phyloP scores from a whole-genome alignment of 2,113 vertebrate genomes.

The Xenopus laevis region DNA sequence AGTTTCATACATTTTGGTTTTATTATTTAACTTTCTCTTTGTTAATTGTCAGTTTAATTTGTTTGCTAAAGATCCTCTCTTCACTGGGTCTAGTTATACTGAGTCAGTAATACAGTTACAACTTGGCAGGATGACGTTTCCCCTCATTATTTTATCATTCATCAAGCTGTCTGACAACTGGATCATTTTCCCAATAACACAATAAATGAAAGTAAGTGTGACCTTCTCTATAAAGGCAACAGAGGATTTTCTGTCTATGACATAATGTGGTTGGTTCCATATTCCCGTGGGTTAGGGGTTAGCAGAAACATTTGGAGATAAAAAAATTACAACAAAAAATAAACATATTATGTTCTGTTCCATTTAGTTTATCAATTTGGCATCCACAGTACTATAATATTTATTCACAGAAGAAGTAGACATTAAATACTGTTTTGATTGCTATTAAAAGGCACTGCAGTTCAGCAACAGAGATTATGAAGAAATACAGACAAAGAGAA shows the following conservation, averaged over 20 bases:
- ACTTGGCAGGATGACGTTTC: background rate
- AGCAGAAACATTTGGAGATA: background rate
- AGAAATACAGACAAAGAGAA: no score
- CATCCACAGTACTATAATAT: no score
- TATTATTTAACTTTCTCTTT: slow-evolving; percentile 13
- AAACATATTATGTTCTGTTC: background rate
- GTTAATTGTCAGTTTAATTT: slow-evolving; percentile 24
- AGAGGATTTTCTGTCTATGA: background rate
- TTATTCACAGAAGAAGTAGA: no score
- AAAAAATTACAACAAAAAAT: background rate
- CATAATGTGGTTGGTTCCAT: slow-evolving; percentile 14
- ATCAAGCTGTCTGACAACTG: slow-evolving; percentile 19
- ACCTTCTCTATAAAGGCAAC: background rate
- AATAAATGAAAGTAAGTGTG: slow-evolving; percentile 25
- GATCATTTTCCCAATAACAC: slow-evolving; percentile 11
- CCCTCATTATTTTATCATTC: slow-evolving; percentile 36
- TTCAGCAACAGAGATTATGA: no score
- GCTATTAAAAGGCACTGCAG: no score
- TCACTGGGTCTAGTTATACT: no score
- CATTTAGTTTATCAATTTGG: background rate
- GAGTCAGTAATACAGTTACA: background rate
- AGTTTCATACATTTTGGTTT: slow-evolving; percentile 14
- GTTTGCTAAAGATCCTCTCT: slow-evolving; percentile 7
- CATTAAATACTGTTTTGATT: no score
- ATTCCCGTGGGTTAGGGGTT: slow-evolving; percentile 3